Base-by-base conservation (phyloP, 2,888 invertebrate genomes). In the Meandrusa payeni region DNA sequence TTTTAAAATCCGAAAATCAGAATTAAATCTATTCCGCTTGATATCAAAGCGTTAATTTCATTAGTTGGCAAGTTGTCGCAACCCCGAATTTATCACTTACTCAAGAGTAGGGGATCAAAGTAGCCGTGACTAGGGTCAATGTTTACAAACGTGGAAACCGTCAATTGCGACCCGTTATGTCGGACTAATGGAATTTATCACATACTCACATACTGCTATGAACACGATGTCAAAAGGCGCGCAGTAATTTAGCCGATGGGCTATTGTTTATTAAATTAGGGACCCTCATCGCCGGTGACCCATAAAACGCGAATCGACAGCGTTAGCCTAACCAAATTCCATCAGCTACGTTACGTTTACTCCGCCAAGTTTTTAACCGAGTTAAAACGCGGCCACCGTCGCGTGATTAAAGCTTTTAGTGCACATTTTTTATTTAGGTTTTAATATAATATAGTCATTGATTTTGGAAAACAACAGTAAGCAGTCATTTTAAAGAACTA, bases 241-340 rank as follows among this genome's bases (percentile, higher is more conserved):
- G 0, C 26, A 40, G 31, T 44, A 27, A 38, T 43, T 38, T 24
- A 37, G 23, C 32, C 19, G 32, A 38, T 38, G 31, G 48, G 42
- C 33, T 43, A 44, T 47, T 51, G 47, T 48, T 57, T 55, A 58
- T 58, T 50, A 44, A 58, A 57, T 58, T 52, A 58, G 12, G 31
- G 43, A 50, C 57, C 55, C 52, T 48, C 50, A 39, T 54, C 48
- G 46, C 46, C 29, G 37, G 29, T 50, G 55, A 51, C 48, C 55
- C 54, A 44, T 51, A 40, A 49, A 48, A 56, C 47, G 40, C 54
- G 56, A 42, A 50, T 48, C 46, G 54, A 56, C 51, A 47, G 37
- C 45, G 48, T 39, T 26, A 12, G 15, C 34, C 29, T 39, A 39
- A 44, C 44, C 38, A 28, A 44, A 39, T 44, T 39, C 28, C 38